Conservation (phyloP, 2,797 vertebrate species). For the Sylvilagus floridanus region DNA sequence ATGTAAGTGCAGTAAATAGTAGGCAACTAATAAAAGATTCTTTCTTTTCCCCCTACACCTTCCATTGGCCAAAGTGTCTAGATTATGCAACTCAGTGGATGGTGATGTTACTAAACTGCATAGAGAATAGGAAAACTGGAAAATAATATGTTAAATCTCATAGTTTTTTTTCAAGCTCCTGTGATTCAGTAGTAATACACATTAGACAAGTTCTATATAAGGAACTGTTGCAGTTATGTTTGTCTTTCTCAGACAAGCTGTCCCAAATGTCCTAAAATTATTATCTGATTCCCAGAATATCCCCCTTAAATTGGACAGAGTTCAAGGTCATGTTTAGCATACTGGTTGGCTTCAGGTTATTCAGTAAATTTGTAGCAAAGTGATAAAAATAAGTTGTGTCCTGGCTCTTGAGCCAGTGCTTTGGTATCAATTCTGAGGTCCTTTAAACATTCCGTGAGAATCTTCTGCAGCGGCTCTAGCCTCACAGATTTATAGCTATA, state of each 20-base stretch:
- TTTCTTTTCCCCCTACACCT: background rate
- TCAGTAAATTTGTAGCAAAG: slow-evolving; percentile 30
- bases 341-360: background rate
- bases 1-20: background rate
- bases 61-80: background rate
- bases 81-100: background rate
- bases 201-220: background rate
- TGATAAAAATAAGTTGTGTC: slow-evolving; percentile 48
- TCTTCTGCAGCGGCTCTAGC: slow-evolving; percentile 50
- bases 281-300: slow-evolving; percentile 38
- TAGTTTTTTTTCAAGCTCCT: background rate
- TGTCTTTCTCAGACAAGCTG: slow-evolving; percentile 14
- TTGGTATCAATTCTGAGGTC: slow-evolving; percentile 18
- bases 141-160: background rate
- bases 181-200: background rate
- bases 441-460: slow-evolving; percentile 56
- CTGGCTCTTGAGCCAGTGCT: slow-evolving; percentile 26
- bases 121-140: background rate
- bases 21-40: background rate
- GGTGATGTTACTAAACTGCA: background rate
- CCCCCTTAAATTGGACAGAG: slow-evolving; percentile 1
- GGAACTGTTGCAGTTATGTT: slow-evolving; percentile 6
- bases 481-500: slow-evolving; percentile 48
- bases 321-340: slow-evolving; percentile 4
- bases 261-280: slow-evolving; percentile 26